phyloP scores from a whole-genome alignment of 2,888 invertebrate species.

The Ormyrus labotus region DNA sequence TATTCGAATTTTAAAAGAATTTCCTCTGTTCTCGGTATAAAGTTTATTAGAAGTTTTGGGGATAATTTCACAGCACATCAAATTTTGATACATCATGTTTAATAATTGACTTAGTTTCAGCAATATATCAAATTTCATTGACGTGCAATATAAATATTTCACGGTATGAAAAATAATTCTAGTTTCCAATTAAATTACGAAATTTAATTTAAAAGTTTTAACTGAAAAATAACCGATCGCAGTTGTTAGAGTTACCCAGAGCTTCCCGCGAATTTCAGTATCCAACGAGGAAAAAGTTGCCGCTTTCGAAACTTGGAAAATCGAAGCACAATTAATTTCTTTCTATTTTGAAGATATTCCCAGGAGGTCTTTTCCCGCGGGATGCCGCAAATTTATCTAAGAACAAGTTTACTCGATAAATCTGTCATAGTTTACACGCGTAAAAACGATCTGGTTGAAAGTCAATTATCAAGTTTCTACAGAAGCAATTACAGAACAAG shows the following conservation, averaged over 20 bases:
- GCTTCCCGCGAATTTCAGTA: too few species aligned
- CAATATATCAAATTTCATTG: too few species aligned
- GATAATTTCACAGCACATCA: too few species aligned
- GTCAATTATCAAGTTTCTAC: slow-evolving; percentile 24
- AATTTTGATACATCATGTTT: too few species aligned
- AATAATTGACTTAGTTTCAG: too few species aligned
- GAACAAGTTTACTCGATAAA: slow-evolving; percentile 30
- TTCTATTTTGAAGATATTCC: slow-evolving; percentile 23
- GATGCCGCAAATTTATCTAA: slow-evolving; percentile 10
- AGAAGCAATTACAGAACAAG: slow-evolving; percentile 23
- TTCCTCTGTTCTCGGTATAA: too few species aligned
- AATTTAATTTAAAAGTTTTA: neutral
- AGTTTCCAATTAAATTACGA: neutral
- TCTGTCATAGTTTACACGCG: slow-evolving; percentile 8
- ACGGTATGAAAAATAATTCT: neutral
- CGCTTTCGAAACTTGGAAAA: neutral
- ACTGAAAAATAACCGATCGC: neutral
- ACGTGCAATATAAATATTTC: too few species aligned
- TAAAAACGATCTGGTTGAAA: slow-evolving; percentile 19
- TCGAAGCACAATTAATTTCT: slow-evolving; percentile 14
- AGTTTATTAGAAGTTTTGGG: too few species aligned
- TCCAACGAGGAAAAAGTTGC: too few species aligned
- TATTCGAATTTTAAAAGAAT: too few species aligned
- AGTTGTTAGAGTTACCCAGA: too few species aligned
- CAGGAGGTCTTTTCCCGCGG: neutral